Percentiles rank a stretch among this genome's conserved stretches.
Conservation (phyloP, 2,888 invertebrate species). For the Harpalus rubripes region DNA sequence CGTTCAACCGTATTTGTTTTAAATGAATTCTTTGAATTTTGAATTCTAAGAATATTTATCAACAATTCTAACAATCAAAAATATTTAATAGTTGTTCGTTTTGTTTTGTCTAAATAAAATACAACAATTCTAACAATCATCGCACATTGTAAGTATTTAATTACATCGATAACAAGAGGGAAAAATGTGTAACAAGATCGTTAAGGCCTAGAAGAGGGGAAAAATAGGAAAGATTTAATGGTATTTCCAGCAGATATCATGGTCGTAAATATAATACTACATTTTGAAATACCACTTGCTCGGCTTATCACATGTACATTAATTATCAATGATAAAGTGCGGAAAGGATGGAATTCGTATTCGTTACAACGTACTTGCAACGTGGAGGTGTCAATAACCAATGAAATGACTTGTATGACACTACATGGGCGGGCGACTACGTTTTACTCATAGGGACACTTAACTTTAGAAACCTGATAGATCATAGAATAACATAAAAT, state of each 20-base stretch:
- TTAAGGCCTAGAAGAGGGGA: neutral
- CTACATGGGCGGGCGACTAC: neutral
- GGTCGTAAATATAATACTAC: slow-evolving; percentile 58
- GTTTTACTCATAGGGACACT: neutral
- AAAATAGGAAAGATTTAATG: slow-evolving; percentile 56
- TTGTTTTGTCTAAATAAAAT: slow-evolving; percentile 4
- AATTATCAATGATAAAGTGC: slow-evolving; percentile 60
- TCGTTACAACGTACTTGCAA: slow-evolving; percentile 36
- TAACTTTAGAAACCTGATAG: neutral
- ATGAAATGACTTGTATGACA: slow-evolving; percentile 14
- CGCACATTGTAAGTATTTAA: slow-evolving; percentile 21
- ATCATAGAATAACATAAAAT: neutral
- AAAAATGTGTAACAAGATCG: slow-evolving; percentile 25
- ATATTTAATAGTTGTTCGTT: slow-evolving; percentile 7
- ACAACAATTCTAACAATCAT: slow-evolving; percentile 13
- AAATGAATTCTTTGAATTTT: no score
- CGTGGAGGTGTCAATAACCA: slow-evolving; percentile 28
- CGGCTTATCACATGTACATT: slow-evolving; percentile 62
- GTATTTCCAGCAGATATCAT: slow-evolving; percentile 38
- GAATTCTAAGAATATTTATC: neutral
- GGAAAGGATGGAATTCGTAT: slow-evolving; percentile 54
- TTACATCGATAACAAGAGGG: slow-evolving; percentile 34
- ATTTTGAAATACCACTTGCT: slow-evolving; percentile 58
- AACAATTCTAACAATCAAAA: slow-evolving; percentile 18
- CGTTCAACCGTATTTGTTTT: no score